Evolutionary conservation across 2,797 vertebrate species (phyloP), one percentile per base, ranked within the genome.

Genomic region (Rhabdophis nuchalis): DNA sequence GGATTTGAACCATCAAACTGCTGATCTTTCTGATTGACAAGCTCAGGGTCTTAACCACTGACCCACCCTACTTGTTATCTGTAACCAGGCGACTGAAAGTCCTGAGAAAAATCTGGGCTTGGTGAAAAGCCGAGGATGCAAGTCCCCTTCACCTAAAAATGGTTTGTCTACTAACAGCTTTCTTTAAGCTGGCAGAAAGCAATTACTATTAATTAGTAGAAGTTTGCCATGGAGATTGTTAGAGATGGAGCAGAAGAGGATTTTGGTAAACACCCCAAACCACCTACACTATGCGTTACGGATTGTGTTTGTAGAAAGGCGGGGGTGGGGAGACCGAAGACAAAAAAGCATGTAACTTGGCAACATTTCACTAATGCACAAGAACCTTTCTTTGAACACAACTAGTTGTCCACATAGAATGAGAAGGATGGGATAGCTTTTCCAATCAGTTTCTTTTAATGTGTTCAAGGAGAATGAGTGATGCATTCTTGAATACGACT

Each of bases 401-500:
- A 60, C 89, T 92, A 87, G 29, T 89, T 93, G 92, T 86, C 88
- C 93, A 89, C 92, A 91, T 87, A 92, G 72, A 95, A 90, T 5
- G 87, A 68, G 89, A 91, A 94, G 93, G 3, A 10, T 0, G 0
- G 90, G 92, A 32, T 29, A 29, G 7, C 82, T 94, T 50, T 95
- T 93, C 94, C 94, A 96, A 95, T 95, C 96, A 96, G 96, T 95
- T 95, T 95, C 96, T 97, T 97, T 96, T 94, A 96, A 96, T 89
- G 90, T 56, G 52, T 93, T 93, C 72, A 94, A 41, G 46, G 57
- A 94, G 82, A 72, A 92, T 0, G 12, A 94, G 97, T 95, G 95
- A 93, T 95, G 94, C 93, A 96, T 95, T 95, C 93, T 93, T 95
- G 68, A 93, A 91, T 90, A 95, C 86, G 95, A 95, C 97, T 96